Base-by-base conservation (phyloP, 92 coral and sea anemone genomes). In the Paramuricea clavata region DNA sequence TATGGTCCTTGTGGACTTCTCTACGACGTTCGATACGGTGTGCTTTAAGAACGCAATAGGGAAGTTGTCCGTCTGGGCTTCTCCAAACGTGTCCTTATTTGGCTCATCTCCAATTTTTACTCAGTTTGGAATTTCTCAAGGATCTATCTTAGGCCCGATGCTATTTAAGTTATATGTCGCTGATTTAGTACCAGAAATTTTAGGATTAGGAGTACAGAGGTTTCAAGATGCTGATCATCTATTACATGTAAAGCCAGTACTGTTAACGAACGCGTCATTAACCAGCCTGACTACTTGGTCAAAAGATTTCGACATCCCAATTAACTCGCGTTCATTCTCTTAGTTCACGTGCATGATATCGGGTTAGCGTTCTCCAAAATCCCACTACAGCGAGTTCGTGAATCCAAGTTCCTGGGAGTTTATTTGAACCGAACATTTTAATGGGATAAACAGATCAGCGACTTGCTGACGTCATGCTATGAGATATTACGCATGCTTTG, bases 401-500 rank as follows among this genome's bases (percentile, higher is more conserved):
- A 39, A 43, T 19, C 43, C 73, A 87, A 69, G 71, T 25, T 87
- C 19, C 82, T 82, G 28, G 76, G 86, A 60, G 86, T 82, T 25
- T 28, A 68, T 44, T 61, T 82, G 42, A 72, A 44, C 49, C 49
- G 65, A 10, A 62, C 65, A 59, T 28, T 82, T n/a, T 33, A 82
- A 39, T 82, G 86, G 86, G 78, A 82, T 26, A 47, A 82, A 65
- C 78, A 82, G 52, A 60, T 82, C 54, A 82, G 49, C 35, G 42
- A 67, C 44, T 74, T 82, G 64, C 65, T 67, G 39, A 81, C 23
- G 25, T 68, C 82, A 26, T 87, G 86, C 43, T 82, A 67, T 43
- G 86, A 77, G 44, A 65, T 47, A 67, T 61, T 82, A 72, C 70
- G 78, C 49, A 82, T 54, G 64, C 54, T 81, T 33, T 36, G 86